These are phyloP conservation scores for Furcifer pardalis DNA, from an alignment of 2,797 vertebrate genomes.

Conservation along the genomic window DNA sequence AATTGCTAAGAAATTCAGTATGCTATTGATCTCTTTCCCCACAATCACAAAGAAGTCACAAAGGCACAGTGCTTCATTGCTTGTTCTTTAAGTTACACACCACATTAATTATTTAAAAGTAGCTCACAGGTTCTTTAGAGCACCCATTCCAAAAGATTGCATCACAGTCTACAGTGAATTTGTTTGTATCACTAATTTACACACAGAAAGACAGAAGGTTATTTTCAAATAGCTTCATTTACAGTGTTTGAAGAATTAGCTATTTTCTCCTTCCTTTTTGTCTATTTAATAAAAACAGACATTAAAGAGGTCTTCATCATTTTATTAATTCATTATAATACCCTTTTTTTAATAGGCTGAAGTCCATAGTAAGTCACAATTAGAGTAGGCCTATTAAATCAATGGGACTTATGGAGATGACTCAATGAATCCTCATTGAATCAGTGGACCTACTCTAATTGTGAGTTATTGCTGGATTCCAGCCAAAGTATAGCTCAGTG, in stretches of 20 bases:
- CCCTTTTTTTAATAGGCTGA: too few relatives aligned
- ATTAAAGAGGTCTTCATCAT: background rate
- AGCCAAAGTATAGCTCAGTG: too few relatives aligned
- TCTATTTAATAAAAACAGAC: background rate
- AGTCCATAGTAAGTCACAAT: too few relatives aligned
- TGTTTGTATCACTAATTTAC: background rate
- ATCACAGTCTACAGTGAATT: background rate
- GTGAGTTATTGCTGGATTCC: too few relatives aligned
- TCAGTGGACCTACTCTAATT: too few relatives aligned
- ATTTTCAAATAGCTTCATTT: background rate
- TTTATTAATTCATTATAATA: background rate
- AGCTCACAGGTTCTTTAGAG: background rate
- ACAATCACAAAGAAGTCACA: background rate
- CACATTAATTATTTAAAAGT: conserved; percentile 16
- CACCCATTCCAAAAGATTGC: background rate
- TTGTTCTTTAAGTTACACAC: background rate
- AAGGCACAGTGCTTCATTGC: background rate
- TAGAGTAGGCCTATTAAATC: too few relatives aligned
- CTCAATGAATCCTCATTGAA: too few relatives aligned
- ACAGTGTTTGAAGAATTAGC: background rate
- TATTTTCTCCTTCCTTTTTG: background rate
- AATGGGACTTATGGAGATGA: too few relatives aligned
- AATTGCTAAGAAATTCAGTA: background rate
- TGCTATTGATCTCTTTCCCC: background rate
- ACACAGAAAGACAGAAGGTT: background rate